phyloP scores from a whole-genome alignment of 2,113 vertebrate species.

The Seriola dumerili region DNA sequence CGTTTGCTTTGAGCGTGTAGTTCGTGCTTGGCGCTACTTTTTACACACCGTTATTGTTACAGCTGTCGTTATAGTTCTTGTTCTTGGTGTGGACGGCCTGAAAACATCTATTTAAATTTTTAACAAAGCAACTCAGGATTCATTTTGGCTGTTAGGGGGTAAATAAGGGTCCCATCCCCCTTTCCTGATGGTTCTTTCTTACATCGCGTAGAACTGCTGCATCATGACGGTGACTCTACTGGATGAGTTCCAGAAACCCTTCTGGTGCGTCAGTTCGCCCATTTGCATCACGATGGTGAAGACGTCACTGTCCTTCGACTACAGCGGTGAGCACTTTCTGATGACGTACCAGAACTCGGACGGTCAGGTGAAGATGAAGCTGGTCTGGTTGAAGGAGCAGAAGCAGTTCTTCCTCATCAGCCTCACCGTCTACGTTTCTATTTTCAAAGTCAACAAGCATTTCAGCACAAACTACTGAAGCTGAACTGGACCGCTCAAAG shows the following conservation, averaged over 20 bases:
- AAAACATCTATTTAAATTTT: too few relatives aligned
- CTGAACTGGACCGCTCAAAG: too few relatives aligned
- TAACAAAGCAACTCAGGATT: neutral
- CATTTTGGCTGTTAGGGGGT: neutral
- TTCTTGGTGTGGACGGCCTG: too few relatives aligned
- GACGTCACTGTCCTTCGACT: neutral
- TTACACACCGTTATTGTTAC: too few relatives aligned
- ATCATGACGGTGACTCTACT: constrained; percentile 68
- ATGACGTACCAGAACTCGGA: constrained; percentile 6
- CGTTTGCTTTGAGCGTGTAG: too few relatives aligned
- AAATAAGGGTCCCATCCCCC: neutral
- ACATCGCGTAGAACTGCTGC: constrained; percentile 68
- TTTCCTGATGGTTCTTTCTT: neutral
- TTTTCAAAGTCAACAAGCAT: constrained; percentile 42
- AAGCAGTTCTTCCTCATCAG: constrained; percentile 65
- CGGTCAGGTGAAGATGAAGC: constrained; percentile 63
- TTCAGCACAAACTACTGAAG: constrained; percentile 50
- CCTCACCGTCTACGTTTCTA: constrained; percentile 31
- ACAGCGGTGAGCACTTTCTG: constrained; percentile 55
- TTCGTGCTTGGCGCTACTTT: too few relatives aligned
- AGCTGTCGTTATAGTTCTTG: too few relatives aligned
- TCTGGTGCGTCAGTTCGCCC: constrained; percentile 72
- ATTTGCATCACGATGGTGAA: neutral
- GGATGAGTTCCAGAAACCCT: constrained; percentile 61
- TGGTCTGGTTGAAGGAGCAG: constrained; percentile 64